phyloP scores from a whole-genome alignment of 2,113 vertebrate species.

The Semnornis frantzii region DNA sequence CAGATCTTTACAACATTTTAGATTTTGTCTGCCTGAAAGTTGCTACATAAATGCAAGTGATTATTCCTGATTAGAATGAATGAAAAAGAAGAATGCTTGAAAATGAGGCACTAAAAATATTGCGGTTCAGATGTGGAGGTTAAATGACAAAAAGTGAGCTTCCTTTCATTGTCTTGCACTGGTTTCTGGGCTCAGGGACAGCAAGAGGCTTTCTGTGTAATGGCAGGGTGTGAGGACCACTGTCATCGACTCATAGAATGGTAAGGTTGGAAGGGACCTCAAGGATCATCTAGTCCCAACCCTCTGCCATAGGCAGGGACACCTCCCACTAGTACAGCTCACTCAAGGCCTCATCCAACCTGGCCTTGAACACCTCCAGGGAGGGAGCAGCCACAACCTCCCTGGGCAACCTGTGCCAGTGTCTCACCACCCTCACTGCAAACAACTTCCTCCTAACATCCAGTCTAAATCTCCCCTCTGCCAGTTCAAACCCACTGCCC shows the following conservation, averaged over 20 bases:
- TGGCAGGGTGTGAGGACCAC: neutral
- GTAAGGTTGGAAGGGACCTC: no score
- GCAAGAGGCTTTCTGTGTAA: neutral
- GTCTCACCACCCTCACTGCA: no score
- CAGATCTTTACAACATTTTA: conserved; percentile 8
- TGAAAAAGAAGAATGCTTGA: conserved; percentile 57
- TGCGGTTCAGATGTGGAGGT: neutral
- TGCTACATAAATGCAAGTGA: conserved; percentile 45
- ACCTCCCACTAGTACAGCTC: no score
- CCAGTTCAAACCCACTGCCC: no score
- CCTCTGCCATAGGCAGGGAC: no score
- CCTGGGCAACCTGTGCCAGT: no score
- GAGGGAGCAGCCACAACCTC: no score
- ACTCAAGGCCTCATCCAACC: no score
- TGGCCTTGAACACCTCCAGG: no score
- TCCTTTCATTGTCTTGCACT: neutral
- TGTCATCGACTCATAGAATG: neutral
- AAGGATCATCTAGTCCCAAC: no score
- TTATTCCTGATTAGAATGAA: conserved; percentile 55
- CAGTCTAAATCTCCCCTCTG: no score
- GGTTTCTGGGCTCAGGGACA: neutral
- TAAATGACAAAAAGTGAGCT: neutral
- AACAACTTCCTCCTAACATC: no score
- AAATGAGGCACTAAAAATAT: conserved; percentile 66
- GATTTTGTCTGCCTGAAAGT: conserved; percentile 12